A percentile compares a stretch with the other conserved stretches of the same genome.
Evolutionary conservation across 2,113 vertebrate species (phyloP).

Genomic region (Nerophis ophidion): DNA sequence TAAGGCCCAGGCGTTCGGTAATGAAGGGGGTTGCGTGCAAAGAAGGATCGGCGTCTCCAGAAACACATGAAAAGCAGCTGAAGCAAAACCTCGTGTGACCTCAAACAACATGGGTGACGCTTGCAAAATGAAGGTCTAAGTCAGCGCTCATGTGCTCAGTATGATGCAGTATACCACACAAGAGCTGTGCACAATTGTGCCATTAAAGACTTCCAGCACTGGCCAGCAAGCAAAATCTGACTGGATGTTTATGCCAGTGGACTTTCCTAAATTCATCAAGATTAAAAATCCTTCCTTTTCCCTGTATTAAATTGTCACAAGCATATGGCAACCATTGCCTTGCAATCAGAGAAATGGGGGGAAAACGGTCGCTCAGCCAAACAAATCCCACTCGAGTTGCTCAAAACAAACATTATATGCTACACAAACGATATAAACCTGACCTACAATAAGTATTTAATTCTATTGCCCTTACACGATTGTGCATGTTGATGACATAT

Average conservation of each 20-base stretch:
- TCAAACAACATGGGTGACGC: slow-evolving; percentile 31
- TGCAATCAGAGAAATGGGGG: slow-evolving; percentile 3
- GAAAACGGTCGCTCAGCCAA: not conserved
- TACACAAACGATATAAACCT: too few relatives aligned
- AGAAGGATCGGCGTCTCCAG: slow-evolving; percentile 29
- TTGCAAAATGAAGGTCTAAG: slow-evolving; percentile 4
- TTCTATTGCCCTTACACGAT: too few relatives aligned
- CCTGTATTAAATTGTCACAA: slow-evolving; percentile 9
- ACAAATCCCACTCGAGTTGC: not conserved
- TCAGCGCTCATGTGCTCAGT: slow-evolving; percentile 7
- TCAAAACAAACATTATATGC: too few relatives aligned
- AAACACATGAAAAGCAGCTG: slow-evolving; percentile 55
- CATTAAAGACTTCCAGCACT: slow-evolving; percentile 24
- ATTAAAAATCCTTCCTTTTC: slow-evolving; percentile 18
- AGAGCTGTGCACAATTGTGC: slow-evolving; percentile 17
- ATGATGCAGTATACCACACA: slow-evolving; percentile 9
- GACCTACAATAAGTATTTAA: too few relatives aligned
- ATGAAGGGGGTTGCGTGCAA: slow-evolving; percentile 36
- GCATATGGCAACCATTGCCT: slow-evolving; percentile 11
- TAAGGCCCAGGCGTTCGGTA: slow-evolving; percentile 30
- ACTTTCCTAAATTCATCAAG: slow-evolving; percentile 39
- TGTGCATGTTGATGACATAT: too few relatives aligned
- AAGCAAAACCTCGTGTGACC: slow-evolving; percentile 44
- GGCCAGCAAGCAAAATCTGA: slow-evolving; percentile 23
- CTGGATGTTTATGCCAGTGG: slow-evolving; percentile 30